Base-by-base conservation (phyloP, 2,888 invertebrate species). In the Caradrina kadenii region DNA sequence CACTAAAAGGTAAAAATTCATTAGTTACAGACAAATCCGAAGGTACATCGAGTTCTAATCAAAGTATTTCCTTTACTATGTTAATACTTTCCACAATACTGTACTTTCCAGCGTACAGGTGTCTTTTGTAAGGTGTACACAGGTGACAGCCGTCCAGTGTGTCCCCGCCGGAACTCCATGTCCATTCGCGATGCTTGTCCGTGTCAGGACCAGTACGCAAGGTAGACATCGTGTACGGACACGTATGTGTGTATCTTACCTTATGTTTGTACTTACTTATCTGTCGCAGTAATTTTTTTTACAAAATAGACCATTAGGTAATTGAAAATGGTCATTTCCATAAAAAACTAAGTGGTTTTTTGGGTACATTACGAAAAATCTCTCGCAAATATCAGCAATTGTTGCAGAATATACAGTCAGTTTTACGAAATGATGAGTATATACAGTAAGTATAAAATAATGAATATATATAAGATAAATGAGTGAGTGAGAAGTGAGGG, bases 141-240 rank as follows among this genome's bases (percentile, higher is more conserved):
- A 39, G 39, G 3, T 45, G 74, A 63, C 68, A 74, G 15, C 11
- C 35, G 50, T 56, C 54, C 42, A 49, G 60, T 35, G 67, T 56
- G 52, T 65, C 45, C 73, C 7, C 59, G 56, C 39, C 73, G 73
- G 74, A 63, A 74, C 58, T 62, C 68, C 59, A 5, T 39, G 62
- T 74, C 74, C 21, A 39, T 17, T 50, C 49, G 49, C 19, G 55
- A 52, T 67, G 39, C 52, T 13, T 63, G 73, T 73, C 53, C 5
- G 21, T 73, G 67, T 59, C 58, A 68, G 26, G 45, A 26, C 56
- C n/a, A 21, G 8, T 39, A 26, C 26, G 56, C 19, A 42, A 11
- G 39, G 2, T 7, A 17, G 39, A 70, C 35, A 55, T 39, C 35
- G 53, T 74, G n/a, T 59, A 35, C 35, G 6, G 21, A 26, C 26